Percentiles rank a stretch among this genome's conserved stretches.
Evolutionary conservation across 1,140 invertebrate genomes (phyloP).

Genomic region (Drosophila nigrodunni): DNA sequence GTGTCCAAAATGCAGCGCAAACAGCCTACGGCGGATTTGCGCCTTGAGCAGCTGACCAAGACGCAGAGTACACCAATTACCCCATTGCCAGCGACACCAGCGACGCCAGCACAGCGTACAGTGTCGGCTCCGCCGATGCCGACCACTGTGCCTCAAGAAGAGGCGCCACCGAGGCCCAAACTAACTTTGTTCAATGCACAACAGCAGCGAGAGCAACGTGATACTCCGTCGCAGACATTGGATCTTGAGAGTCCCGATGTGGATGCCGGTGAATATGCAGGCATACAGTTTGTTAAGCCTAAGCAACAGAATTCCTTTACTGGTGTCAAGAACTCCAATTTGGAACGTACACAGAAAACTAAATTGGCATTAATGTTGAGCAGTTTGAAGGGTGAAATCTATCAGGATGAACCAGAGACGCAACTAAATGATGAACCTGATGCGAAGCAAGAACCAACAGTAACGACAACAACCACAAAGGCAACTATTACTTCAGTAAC

Average conservation of each 20-base stretch:
- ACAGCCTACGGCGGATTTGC: conserved; percentile 30
- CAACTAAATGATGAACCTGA: conserved; percentile 50
- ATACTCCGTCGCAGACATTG: background rate
- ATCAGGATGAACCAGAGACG: conserved; percentile 49
- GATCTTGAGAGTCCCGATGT: conserved; percentile 62
- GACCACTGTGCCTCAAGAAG: background rate
- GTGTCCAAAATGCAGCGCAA: conserved; percentile 70
- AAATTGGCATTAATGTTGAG: conserved; percentile 80
- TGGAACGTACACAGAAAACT: conserved; percentile 79
- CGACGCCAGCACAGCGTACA: conserved; percentile 42
- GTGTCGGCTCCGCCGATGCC: conserved; percentile 50
- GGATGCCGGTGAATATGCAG: conserved; percentile 68
- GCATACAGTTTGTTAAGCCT: conserved; percentile 80
- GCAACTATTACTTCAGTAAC: background rate
- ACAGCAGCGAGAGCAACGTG: conserved; percentile 9
- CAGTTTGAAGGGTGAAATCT: conserved; percentile 75
- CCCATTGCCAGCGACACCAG: conserved; percentile 41
- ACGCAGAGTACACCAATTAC: conserved; percentile 56
- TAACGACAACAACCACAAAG: background rate
- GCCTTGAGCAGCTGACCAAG: conserved; percentile 39
- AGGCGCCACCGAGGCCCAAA: conserved; percentile 54
- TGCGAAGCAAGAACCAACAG: background rate
- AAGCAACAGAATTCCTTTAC: conserved; percentile 56
- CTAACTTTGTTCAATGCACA: conserved; percentile 76
- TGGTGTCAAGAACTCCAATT: conserved; percentile 48